Evolutionary conservation across 2,113 vertebrate genomes (phyloP).

Genomic region (Elephas maximus): DNA sequence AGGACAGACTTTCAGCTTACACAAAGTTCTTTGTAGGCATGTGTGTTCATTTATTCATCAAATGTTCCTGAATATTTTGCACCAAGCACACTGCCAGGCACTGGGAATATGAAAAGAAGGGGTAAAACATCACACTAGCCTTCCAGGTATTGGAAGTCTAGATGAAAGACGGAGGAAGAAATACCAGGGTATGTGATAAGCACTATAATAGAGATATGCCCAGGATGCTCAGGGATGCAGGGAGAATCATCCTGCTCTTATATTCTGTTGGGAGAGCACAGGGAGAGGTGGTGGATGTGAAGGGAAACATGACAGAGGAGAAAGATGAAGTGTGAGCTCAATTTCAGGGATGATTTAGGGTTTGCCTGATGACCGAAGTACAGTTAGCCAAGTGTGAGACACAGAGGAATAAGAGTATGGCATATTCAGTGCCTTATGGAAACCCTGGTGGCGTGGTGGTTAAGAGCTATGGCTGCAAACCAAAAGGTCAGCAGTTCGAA

Average conservation of each 20-base stretch:
- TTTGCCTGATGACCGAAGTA: not conserved
- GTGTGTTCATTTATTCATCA: not conserved
- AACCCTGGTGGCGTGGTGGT: no score
- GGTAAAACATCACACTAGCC: not conserved
- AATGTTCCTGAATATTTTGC: not conserved
- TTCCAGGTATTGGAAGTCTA: not conserved
- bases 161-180: not conserved
- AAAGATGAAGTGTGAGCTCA: not conserved
- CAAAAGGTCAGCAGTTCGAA: no score
- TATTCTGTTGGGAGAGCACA: not conserved
- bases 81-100: not conserved
- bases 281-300: not conserved
- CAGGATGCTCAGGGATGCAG: not conserved
- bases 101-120: not conserved
- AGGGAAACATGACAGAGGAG: not conserved
- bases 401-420: not conserved
- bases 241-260: not conserved
- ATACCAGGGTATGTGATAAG: not conserved
- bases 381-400: accelerated
- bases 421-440: no score
- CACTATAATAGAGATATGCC: not conserved
- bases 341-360: not conserved
- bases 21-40: not conserved
- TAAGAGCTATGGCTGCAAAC: no score
- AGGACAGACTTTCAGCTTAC: not conserved